phyloP scores from a whole-genome alignment of 2,888 invertebrate species.

The Athalia cordata region DNA sequence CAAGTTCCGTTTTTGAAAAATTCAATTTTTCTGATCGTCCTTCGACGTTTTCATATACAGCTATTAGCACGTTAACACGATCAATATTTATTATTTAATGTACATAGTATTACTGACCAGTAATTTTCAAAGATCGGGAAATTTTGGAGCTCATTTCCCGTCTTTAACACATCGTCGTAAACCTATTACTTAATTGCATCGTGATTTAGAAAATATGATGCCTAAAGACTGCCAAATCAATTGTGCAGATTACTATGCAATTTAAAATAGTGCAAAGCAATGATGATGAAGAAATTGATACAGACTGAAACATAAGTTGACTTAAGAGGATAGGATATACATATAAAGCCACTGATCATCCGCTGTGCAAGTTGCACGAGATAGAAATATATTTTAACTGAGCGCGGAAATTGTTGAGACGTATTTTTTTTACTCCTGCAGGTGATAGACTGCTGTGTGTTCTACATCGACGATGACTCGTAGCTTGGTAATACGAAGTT shows the following conservation, averaged over 20 bases:
- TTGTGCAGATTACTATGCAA: slow-evolving; percentile 1
- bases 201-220: not conserved
- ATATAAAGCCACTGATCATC: not conserved
- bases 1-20: not conserved
- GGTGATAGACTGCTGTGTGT: not conserved
- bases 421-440: slow-evolving; percentile 11
- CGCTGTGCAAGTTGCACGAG: too few relatives aligned
- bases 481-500: not conserved
- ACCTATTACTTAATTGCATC: not conserved
- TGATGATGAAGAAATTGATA: slow-evolving; percentile 4
- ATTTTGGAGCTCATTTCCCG: not conserved
- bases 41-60: not conserved
- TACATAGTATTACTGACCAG: not conserved
- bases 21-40: not conserved
- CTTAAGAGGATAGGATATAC: not conserved
- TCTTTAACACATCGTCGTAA: not conserved
- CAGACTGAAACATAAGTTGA: slow-evolving; percentile 25
- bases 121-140: not conserved
- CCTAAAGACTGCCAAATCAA: not conserved
- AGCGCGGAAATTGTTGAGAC: not conserved
- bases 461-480: not conserved
- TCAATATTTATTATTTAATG: slow-evolving; percentile 6
- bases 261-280: not conserved
- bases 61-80: not conserved
- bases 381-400: slow-evolving; percentile 1